These are phyloP conservation scores for Spilosoma lubricipeda DNA, from an alignment of 2,888 invertebrate species.

Conservation along the genomic window DNA sequence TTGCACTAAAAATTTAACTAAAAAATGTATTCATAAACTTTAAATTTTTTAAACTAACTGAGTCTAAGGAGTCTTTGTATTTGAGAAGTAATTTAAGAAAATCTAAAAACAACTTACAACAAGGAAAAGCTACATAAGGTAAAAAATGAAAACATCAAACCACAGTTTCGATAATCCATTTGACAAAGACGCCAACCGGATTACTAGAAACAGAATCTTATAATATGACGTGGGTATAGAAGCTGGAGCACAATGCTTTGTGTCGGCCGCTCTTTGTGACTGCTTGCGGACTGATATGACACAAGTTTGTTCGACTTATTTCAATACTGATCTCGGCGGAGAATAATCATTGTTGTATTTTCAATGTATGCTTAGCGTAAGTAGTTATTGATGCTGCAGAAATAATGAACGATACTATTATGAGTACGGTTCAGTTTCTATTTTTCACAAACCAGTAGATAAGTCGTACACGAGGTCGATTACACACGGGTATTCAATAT, in stretches of 20 bases:
- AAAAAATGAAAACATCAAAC: conserved; percentile 22
- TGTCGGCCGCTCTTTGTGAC: conserved; percentile 12
- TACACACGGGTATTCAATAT: too few relatives aligned
- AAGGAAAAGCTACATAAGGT: conserved; percentile 6
- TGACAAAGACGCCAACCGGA: conserved; percentile 17
- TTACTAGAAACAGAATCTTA: conserved; percentile 28
- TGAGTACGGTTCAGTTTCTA: background rate
- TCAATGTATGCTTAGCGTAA: conserved; percentile 9
- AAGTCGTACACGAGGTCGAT: background rate
- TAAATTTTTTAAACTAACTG: too few relatives aligned
- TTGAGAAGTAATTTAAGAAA: background rate
- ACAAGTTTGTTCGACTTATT: conserved; percentile 23
- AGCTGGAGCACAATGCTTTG: conserved; percentile 9
- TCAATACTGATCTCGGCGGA: conserved; percentile 19
- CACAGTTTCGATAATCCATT: conserved; percentile 14
- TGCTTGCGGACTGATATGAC: conserved; percentile 15
- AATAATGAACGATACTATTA: background rate
- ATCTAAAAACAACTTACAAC: background rate
- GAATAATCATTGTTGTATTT: conserved; percentile 13
- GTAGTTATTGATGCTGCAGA: conserved; percentile 2
- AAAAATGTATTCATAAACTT: background rate
- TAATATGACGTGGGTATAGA: conserved; percentile 28
- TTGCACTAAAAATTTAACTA: too few relatives aligned
- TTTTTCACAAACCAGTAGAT: background rate
- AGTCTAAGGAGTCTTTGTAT: too few relatives aligned